Conservation (phyloP, 2,113 vertebrate species). For the Apus apus region DNA sequence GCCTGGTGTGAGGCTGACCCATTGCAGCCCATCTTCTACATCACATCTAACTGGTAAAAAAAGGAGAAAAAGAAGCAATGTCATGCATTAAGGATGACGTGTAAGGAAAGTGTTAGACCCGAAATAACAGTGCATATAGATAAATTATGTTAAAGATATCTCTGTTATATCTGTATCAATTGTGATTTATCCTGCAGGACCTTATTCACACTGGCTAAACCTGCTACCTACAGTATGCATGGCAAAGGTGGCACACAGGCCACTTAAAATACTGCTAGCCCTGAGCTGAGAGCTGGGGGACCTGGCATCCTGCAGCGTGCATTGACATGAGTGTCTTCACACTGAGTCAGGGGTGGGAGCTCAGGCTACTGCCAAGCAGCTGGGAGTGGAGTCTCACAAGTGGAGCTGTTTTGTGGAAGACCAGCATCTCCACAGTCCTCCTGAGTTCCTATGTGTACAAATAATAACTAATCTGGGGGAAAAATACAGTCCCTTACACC, state of each 20-base stretch:
- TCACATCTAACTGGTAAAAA: background rate
- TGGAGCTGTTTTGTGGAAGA: background rate
- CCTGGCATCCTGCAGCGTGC: background rate
- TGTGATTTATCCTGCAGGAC: background rate
- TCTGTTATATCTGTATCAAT: background rate
- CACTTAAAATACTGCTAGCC: background rate
- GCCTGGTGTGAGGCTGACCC: background rate
- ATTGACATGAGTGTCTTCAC: background rate
- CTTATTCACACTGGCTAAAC: background rate
- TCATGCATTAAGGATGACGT: background rate
- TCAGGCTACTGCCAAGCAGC: background rate
- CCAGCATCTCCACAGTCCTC: background rate
- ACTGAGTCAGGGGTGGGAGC: background rate
- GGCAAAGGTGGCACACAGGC: background rate
- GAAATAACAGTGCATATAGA: background rate
- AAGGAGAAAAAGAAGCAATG: background rate
- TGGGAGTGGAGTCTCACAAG: background rate
- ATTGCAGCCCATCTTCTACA: background rate
- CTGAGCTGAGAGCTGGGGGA: background rate
- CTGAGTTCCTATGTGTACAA: accelerated
- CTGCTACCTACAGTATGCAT: background rate
- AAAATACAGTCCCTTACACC: background rate
- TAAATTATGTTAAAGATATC: background rate
- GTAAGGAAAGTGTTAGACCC: background rate
- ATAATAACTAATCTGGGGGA: background rate